phyloP scores from a whole-genome alignment of 2,797 vertebrate genomes.

The Typhlichthys subterraneus region DNA sequence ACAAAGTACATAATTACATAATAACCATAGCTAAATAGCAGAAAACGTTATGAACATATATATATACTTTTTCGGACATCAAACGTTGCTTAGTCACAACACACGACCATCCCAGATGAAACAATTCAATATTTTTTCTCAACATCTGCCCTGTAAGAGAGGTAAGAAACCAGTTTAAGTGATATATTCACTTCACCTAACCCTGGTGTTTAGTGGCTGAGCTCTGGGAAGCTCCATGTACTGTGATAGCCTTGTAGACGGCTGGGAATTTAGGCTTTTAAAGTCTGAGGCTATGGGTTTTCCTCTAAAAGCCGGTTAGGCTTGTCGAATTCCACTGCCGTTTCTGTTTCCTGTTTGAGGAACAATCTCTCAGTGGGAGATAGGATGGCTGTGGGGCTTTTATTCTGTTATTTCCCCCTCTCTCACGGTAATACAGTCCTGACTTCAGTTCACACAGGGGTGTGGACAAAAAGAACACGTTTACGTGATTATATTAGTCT shows the following conservation, averaged over 20 bases:
- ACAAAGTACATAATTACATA: slow-evolving; percentile 62
- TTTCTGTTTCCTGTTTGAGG: slow-evolving; percentile 46
- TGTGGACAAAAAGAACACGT: slow-evolving; percentile 80
- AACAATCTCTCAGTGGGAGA: neutral
- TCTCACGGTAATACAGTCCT: slow-evolving; percentile 26
- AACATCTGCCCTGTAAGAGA: slow-evolving; percentile 13
- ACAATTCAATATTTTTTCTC: slow-evolving; percentile 36
- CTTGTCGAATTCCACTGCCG: slow-evolving; percentile 13
- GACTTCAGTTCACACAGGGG: slow-evolving; percentile 51
- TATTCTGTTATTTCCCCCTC: neutral
- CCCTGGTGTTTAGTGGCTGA: slow-evolving; percentile 29
- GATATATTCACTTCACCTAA: slow-evolving; percentile 26
- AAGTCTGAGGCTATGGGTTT: slow-evolving; percentile 8
- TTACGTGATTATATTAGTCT: slow-evolving; percentile 85
- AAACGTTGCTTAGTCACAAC: slow-evolving; percentile 42
- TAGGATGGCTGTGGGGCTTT: neutral
- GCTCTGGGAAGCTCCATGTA: neutral
- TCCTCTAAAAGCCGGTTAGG: slow-evolving; percentile 9
- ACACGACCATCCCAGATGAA: slow-evolving; percentile 53
- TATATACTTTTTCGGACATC: slow-evolving; percentile 36
- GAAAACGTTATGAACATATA: slow-evolving; percentile 27
- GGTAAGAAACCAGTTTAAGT: neutral
- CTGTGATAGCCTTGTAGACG: neutral
- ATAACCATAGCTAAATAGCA: slow-evolving; percentile 52
- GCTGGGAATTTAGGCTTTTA: slow-evolving; percentile 4